phyloP scores from a whole-genome alignment of 2,888 invertebrate genomes.

The Tenthredo scrophulariae region DNA sequence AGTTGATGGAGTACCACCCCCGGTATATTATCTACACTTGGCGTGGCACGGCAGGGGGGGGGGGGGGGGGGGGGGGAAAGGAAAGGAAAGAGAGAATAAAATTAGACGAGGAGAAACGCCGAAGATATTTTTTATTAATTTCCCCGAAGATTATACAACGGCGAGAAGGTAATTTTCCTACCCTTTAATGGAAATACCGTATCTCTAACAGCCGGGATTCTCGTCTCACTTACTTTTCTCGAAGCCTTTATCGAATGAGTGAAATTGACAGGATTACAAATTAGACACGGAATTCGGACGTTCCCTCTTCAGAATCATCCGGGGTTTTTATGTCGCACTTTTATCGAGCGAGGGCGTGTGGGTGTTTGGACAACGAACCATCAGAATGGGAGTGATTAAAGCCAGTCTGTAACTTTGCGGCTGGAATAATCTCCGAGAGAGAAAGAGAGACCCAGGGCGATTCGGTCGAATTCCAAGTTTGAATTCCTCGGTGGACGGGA shows the following conservation, averaged over 20 bases:
- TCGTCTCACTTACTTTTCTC: not conserved
- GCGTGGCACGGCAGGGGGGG: not conserved
- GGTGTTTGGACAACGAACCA: not conserved
- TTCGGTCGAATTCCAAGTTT: not conserved
- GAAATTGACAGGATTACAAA: not conserved
- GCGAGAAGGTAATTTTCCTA: slow-evolving; percentile 27
- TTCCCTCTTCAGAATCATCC: not conserved
- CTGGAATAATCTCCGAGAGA: not conserved
- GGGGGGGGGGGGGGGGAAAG: no score
- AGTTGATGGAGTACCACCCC: slow-evolving; percentile 48
- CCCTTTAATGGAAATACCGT: slow-evolving; percentile 19
- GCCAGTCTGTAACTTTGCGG: not conserved
- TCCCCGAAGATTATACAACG: slow-evolving; percentile 35
- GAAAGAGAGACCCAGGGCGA: not conserved
- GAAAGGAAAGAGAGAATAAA: not conserved
- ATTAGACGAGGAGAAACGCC: not conserved
- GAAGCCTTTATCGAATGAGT: not conserved
- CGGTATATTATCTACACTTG: slow-evolving; percentile 49
- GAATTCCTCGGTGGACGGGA: not conserved
- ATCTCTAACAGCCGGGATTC: not conserved
- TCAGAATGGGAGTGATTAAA: not conserved
- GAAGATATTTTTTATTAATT: slow-evolving; percentile 47
- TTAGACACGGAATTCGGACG: not conserved
- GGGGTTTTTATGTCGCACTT: not conserved
- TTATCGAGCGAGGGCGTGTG: not conserved